Conservation (phyloP, 2,797 vertebrate genomes). For the Sebastes jordani region DNA sequence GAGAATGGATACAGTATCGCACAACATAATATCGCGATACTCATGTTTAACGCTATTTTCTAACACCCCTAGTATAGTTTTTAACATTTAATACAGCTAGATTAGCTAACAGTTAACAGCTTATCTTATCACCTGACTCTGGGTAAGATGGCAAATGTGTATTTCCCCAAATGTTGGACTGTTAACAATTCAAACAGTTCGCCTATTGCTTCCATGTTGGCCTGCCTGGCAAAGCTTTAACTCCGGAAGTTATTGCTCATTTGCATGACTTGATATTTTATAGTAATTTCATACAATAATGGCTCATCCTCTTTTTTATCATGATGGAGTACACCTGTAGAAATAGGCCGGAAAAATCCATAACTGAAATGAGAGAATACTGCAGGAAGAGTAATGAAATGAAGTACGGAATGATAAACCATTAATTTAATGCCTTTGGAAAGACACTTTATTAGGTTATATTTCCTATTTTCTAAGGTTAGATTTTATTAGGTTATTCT, state of each 20-base stretch:
- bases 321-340: constrained; percentile 40
- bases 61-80: too few relatives aligned
- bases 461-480: constrained; percentile 55
- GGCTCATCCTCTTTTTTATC: constrained; percentile 1
- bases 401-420: constrained; percentile 43
- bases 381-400: constrained; percentile 47
- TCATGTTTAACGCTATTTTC: too few relatives aligned
- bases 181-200: background rate
- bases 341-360: constrained; percentile 24
- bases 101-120: background rate
- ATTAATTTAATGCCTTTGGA: constrained; percentile 43
- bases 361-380: constrained; percentile 31
- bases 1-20: too few relatives aligned
- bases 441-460: constrained; percentile 44
- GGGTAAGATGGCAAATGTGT: background rate
- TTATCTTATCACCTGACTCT: background rate
- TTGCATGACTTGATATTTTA: constrained; percentile 23
- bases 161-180: background rate
- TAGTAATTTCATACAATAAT: constrained; percentile 39
- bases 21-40: too few relatives aligned
- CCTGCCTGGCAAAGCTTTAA: background rate
- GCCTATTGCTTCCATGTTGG: background rate
- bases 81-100: too few relatives aligned
- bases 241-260: background rate
- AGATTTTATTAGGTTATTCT: constrained; percentile 58